These are phyloP conservation scores for Pelochelys cantorii DNA, from an alignment of 2,797 vertebrate species.

Conservation along the genomic window DNA sequence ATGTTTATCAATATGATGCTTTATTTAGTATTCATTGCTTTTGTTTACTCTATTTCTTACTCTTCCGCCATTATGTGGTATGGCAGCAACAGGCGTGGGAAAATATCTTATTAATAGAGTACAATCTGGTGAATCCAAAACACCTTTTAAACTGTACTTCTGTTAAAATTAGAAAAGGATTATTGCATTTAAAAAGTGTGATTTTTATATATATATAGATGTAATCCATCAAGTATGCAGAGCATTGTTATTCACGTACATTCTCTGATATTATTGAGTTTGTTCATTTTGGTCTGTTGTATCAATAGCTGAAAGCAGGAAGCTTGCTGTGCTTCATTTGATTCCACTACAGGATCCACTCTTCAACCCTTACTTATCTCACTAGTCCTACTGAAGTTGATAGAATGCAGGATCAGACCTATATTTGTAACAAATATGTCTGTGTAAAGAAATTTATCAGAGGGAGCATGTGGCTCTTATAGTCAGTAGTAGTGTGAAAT, in stretches of 20 bases:
- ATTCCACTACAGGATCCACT: neutral
- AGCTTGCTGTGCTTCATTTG: neutral
- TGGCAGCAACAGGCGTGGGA: neutral
- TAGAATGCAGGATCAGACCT: neutral
- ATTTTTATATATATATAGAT: neutral
- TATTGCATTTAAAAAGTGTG: neutral
- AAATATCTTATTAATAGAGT: neutral
- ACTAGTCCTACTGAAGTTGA: neutral
- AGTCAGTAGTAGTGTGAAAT: no score
- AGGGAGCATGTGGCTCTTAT: no score
- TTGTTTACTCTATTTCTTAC: neutral
- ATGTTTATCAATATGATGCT: neutral
- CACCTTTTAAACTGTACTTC: neutral
- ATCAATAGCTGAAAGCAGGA: neutral
- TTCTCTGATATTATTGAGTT: neutral
- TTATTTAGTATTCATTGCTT: neutral
- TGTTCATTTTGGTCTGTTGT: neutral
- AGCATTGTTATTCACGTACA: neutral
- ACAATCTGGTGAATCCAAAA: neutral
- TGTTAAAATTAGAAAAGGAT: neutral
- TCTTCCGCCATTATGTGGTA: neutral
- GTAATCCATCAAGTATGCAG: neutral
- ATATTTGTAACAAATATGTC: neutral
- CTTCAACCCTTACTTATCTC: neutral
- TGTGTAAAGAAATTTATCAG: neutral